These are phyloP conservation scores for Bovichtus diacanthus DNA, from an alignment of 2,797 vertebrate genomes.

Conservation along the genomic window DNA sequence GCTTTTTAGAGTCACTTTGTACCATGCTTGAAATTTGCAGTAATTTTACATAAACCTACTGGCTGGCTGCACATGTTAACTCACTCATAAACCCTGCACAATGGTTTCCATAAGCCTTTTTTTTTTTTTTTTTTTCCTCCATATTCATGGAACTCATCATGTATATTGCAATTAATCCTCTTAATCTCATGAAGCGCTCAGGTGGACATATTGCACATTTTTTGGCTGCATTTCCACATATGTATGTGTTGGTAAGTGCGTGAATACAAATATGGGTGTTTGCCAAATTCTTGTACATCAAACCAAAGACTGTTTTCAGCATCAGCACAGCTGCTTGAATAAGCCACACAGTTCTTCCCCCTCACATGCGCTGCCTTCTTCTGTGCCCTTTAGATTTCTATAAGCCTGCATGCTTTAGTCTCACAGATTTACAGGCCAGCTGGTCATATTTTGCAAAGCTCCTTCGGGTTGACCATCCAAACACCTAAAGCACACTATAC, in stretches of 20 bases:
- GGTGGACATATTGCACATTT: conserved; percentile 59
- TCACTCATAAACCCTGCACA: conserved; percentile 28
- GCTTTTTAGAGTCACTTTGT: conserved; percentile 36
- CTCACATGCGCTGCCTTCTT: conserved; percentile 5
- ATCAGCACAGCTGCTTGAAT: conserved; percentile 28
- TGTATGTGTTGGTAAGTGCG: background rate
- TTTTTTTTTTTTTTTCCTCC: too few species aligned
- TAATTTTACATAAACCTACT: conserved; percentile 20
- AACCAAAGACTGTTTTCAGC: conserved; percentile 33
- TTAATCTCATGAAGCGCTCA: conserved; percentile 71
- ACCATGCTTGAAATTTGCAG: conserved; percentile 27
- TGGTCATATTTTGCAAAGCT: conserved; percentile 10
- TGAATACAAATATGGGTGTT: background rate
- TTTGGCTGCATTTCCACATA: conserved; percentile 39
- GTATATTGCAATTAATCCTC: conserved; percentile 74
- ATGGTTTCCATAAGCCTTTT: conserved; percentile 48
- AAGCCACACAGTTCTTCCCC: conserved; percentile 28
- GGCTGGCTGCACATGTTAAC: background rate
- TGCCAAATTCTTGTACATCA: conserved; percentile 40
- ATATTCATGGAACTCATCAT: conserved; percentile 69
- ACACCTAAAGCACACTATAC: conserved; percentile 8
- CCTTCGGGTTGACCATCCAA: conserved; percentile 3
- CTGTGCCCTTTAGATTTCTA: conserved; percentile 6
- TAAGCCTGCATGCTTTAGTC: conserved; percentile 13
- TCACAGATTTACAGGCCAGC: conserved; percentile 21